Conservation (phyloP, 2,797 vertebrate genomes). For the Mormyrops boulengeri region DNA sequence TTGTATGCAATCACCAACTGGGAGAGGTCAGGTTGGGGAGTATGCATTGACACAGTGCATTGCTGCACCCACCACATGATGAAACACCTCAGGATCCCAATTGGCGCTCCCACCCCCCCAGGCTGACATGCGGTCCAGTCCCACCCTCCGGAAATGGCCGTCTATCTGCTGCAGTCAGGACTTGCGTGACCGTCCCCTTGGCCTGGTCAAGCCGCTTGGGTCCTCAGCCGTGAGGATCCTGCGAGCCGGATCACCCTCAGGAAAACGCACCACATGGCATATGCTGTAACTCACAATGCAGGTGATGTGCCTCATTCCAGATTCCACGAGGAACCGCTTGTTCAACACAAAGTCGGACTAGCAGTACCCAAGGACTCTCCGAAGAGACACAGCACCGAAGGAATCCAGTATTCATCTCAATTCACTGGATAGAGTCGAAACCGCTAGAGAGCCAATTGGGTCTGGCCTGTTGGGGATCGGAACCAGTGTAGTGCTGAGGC, state of each 20-base stretch:
- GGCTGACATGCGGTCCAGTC: too few relatives aligned
- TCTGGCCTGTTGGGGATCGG: background rate
- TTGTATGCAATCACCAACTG: background rate
- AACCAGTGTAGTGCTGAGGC: background rate
- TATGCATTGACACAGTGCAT: too few relatives aligned
- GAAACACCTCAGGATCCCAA: too few relatives aligned
- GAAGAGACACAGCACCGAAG: background rate
- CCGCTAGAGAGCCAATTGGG: background rate
- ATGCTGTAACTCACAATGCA: background rate
- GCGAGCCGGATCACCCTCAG: background rate
- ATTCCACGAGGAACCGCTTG: background rate
- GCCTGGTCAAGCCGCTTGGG: too few relatives aligned
- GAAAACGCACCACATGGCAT: background rate
- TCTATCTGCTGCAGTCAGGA: too few relatives aligned
- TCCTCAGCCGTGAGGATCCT: too few relatives aligned
- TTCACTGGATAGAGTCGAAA: background rate
- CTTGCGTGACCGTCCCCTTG: too few relatives aligned
- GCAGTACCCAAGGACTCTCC: background rate
- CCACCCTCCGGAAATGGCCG: too few relatives aligned
- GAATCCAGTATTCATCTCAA: background rate
- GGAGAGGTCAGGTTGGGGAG: background rate
- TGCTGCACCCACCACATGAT: too few relatives aligned
- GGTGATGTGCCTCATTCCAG: background rate
- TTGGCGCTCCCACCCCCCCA: too few relatives aligned
- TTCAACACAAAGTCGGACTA: background rate